phyloP scores from a whole-genome alignment of 35 echinoderm and acorn worm genomes.

The Heliocidaris tuberculata region DNA sequence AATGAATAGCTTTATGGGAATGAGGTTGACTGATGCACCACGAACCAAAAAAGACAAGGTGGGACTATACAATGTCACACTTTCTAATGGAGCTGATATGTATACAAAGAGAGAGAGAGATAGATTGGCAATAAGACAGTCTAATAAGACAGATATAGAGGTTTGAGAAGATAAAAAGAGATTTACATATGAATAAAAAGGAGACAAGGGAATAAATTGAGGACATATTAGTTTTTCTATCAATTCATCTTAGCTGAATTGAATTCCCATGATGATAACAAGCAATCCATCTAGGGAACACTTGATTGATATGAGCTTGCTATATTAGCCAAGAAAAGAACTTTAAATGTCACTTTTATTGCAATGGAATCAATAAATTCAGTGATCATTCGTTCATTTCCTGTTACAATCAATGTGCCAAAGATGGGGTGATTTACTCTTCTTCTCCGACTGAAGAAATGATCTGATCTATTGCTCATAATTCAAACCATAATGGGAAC shows the following conservation, averaged over 20 bases:
- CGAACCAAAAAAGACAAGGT: background rate
- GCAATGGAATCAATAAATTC: background rate
- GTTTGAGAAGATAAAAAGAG: background rate
- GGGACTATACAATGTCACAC: background rate
- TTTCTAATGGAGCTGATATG: background rate
- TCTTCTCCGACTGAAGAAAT: background rate
- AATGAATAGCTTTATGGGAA: background rate
- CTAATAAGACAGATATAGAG: background rate
- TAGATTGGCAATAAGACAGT: background rate
- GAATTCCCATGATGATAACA: background rate
- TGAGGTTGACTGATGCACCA: background rate
- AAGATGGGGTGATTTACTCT: background rate
- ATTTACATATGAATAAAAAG: background rate
- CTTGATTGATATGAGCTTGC: background rate
- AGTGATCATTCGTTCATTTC: background rate
- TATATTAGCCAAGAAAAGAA: background rate
- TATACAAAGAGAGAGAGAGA: background rate
- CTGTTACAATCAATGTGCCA: background rate
- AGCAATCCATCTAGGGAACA: background rate
- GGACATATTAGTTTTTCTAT: background rate
- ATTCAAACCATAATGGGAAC: background rate
- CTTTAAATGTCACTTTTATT: constrained; percentile 1
- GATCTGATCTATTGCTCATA: background rate
- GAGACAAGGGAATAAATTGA: background rate
- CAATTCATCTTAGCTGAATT: background rate